Evolutionary conservation across 2,113 vertebrate species (phyloP), one percentile per base, ranked within the genome.

Genomic region (Macquaria ambigua): DNA sequence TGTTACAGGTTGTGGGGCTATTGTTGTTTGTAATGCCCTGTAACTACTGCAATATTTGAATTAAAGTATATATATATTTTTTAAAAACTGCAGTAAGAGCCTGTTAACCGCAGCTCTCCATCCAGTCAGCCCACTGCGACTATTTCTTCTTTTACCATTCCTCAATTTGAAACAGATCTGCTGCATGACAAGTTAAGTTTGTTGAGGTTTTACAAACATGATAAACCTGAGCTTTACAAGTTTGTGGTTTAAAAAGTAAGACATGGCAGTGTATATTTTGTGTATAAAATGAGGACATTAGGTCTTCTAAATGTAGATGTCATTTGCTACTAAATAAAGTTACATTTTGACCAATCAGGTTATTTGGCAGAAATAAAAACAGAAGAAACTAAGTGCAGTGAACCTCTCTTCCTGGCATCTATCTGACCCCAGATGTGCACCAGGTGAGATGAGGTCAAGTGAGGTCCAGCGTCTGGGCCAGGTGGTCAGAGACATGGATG

Each of bases 401-500:
- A 64, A 15, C 5, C 21, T 68, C 6, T 1, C 3, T 37, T 59
- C 52, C 39, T 70, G 68, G 69, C 77, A 69, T 62, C 63, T 64
- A 7, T 58, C 34, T 90, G 89, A 93, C 79, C 39, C 80, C 84
- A 88, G 89, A 61, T 82, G 86, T 77, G 67, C n/a, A 39, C 5
- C 77, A 64, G 74, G 86, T 90, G 83, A 88, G 59, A 5, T 20
- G 46, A 63, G 90, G 92, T 93, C 88, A 93, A 86, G 84, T 90
- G 91, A 93, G 91, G 90, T 92, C 92, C 87, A 79, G 69, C 58
- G 72, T 91, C 92, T 93, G 88, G 90, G 39, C 91, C 94, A 93
- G 92, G 93, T 95, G 94, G 92, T 93, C 82, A 70, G 87, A 92
- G 89, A 92, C 94, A 94, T 93, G 94, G 92, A 92, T 93, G 93